These are phyloP conservation scores for Limenitis camilla DNA, from an alignment of 2,888 invertebrate species.

Conservation along the genomic window DNA sequence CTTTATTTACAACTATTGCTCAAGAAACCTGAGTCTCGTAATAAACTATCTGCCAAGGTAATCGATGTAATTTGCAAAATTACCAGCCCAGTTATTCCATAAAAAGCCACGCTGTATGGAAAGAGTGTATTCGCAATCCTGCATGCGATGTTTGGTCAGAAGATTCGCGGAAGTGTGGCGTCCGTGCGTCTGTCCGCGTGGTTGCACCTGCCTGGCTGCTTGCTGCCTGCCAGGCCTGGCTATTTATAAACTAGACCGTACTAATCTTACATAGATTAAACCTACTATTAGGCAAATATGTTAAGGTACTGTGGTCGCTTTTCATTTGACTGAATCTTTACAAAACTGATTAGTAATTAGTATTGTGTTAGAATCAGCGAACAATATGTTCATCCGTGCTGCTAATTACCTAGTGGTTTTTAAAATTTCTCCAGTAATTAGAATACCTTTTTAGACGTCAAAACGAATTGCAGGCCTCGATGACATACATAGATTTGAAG, in stretches of 20 bases:
- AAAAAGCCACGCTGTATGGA: constrained; percentile 23
- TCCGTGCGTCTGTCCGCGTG: constrained; percentile 57
- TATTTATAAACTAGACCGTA: constrained; percentile 68
- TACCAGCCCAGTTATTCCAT: constrained; percentile 23
- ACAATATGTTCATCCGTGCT: too few species aligned
- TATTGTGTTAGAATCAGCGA: not conserved
- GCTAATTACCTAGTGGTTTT: too few species aligned
- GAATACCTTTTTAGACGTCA: too few species aligned
- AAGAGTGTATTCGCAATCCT: constrained; percentile 20
- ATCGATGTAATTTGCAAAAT: constrained; percentile 26
- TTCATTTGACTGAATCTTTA: constrained; percentile 9
- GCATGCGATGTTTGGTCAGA: constrained; percentile 25
- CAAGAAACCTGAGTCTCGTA: constrained; percentile 20
- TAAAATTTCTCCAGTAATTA: too few species aligned
- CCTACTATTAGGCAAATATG: constrained; percentile 23
- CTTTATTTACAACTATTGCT: constrained; percentile 24
- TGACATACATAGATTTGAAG: too few species aligned
- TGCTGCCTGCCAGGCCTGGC: constrained; percentile 56
- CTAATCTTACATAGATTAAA: constrained; percentile 47
- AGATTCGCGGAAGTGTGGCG: constrained; percentile 66
- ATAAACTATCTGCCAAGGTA: constrained; percentile 27
- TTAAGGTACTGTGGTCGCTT: constrained; percentile 9
- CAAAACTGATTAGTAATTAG: too few species aligned
- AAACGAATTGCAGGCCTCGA: too few species aligned
- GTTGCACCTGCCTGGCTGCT: constrained; percentile 60